phyloP scores from a whole-genome alignment of 2,888 invertebrate genomes.

The Euzophera pinguis region DNA sequence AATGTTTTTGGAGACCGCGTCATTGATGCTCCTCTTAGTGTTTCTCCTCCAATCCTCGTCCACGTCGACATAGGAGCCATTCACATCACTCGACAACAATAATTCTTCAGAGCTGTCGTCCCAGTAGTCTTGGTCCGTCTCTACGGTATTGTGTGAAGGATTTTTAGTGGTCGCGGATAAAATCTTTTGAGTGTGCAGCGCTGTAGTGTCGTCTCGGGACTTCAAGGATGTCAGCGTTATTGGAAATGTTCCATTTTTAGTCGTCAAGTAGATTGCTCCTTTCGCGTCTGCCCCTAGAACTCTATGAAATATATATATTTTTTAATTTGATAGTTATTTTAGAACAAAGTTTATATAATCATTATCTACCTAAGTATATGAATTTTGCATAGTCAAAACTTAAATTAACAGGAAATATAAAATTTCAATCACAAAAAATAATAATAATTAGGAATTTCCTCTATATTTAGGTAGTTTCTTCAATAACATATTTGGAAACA shows the following conservation, averaged over 20 bases:
- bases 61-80: constrained; percentile 51
- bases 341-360: neutral
- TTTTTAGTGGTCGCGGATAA: constrained; percentile 59
- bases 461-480: too few relatives aligned
- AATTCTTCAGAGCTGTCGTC: constrained; percentile 48
- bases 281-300: constrained; percentile 54
- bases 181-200: constrained; percentile 55
- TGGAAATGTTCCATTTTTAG: constrained; percentile 76
- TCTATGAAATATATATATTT: constrained; percentile 28
- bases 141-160: constrained; percentile 40
- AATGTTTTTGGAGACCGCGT: constrained; percentile 90
- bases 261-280: constrained; percentile 75
- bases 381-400: too few relatives aligned
- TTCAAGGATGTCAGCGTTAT: constrained; percentile 66
- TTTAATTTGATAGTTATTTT: neutral
- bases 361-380: too few relatives aligned
- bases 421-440: too few relatives aligned
- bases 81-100: constrained; percentile 56
- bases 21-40: constrained; percentile 79
- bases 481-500: too few relatives aligned
- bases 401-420: too few relatives aligned
- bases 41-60: constrained; percentile 47
- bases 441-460: too few relatives aligned
- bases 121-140: constrained; percentile 45
- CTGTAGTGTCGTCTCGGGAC: constrained; percentile 49